phyloP scores from a whole-genome alignment of 2,797 vertebrate species.

The Thunnus albacares region DNA sequence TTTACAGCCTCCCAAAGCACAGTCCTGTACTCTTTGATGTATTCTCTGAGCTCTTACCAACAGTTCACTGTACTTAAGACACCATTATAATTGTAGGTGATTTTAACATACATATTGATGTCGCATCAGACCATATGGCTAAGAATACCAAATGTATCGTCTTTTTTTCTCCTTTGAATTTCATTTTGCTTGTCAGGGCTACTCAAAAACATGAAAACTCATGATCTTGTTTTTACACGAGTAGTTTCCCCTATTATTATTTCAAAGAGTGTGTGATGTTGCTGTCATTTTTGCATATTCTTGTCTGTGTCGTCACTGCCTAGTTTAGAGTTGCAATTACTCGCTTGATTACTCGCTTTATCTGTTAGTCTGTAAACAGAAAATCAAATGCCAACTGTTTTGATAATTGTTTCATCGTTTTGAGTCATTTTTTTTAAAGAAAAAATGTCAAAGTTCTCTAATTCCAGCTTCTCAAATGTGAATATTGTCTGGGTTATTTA shows the following conservation, averaged over 20 bases:
- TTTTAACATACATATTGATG: not conserved
- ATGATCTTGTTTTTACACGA: not conserved
- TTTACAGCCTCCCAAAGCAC: not conserved
- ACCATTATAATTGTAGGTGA: not conserved
- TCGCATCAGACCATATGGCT: not conserved
- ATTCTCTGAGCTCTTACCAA: not conserved
- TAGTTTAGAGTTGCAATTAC: not conserved
- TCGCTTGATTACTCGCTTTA: too few relatives aligned
- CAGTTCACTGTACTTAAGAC: not conserved
- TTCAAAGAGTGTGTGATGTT: too few relatives aligned
- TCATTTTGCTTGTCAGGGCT: not conserved
- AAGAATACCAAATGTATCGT: too few relatives aligned
- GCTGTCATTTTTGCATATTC: slow-evolving; percentile 4
- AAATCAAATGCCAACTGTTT: too few relatives aligned
- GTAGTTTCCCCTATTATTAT: too few relatives aligned
- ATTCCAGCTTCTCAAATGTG: too few relatives aligned
- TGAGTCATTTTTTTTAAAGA: too few relatives aligned
- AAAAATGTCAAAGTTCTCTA: too few relatives aligned
- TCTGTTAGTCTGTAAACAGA: too few relatives aligned
- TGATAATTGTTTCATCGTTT: too few relatives aligned
- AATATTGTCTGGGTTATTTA: too few relatives aligned
- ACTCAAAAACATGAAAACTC: not conserved
- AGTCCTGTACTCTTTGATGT: not conserved
- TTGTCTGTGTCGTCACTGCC: not conserved
- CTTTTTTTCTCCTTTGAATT: too few relatives aligned